Evolutionary conservation across 1,140 invertebrate species (phyloP).

Genomic region (Drosophila lini): DNA sequence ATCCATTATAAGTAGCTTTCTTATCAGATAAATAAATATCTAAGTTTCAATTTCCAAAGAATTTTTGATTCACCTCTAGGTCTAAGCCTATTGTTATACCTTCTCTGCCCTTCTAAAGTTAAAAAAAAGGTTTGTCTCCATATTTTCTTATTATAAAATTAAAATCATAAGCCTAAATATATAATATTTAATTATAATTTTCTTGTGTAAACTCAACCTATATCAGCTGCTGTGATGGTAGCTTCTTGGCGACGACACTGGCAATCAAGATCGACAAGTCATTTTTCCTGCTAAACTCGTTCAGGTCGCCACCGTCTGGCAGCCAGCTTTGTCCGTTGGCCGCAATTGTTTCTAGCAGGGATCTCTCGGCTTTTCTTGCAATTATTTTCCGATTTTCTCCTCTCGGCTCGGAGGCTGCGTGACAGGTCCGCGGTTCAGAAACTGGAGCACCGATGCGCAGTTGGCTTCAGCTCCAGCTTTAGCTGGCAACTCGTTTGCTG

Average conservation of each 20-base stretch:
- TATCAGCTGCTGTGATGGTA: conserved; percentile 11
- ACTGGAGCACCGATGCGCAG: conserved; percentile 74
- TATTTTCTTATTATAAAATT: too few relatives aligned
- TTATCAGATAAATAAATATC: not conserved
- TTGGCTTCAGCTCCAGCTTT: conserved; percentile 32
- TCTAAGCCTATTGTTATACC: too few relatives aligned
- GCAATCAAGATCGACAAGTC: conserved; percentile 58
- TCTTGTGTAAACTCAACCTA: not conserved
- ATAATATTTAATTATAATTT: not conserved
- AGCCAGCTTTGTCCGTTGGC: conserved; percentile 46
- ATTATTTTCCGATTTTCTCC: conserved; percentile 82
- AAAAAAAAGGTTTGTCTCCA: too few relatives aligned
- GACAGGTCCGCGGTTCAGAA: conserved; percentile 76
- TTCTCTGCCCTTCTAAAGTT: too few relatives aligned
- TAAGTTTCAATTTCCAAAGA: not conserved
- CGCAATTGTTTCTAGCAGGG: conserved; percentile 64
- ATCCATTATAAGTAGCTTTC: too few relatives aligned
- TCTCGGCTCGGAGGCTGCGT: conserved; percentile 60
- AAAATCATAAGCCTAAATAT: too few relatives aligned
- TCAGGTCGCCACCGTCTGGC: conserved; percentile 48
- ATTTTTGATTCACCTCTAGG: not conserved
- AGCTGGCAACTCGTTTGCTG: conserved; percentile 43
- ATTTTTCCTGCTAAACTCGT: conserved; percentile 72
- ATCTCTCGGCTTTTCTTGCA: conserved; percentile 76
- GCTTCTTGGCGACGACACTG: conserved; percentile 44